Evolutionary conservation across 37 sponge, comb jelly and placozoan genomes (phyloP), one percentile per base, ranked within the genome.

Genomic region (Tethya wilhelma): DNA sequence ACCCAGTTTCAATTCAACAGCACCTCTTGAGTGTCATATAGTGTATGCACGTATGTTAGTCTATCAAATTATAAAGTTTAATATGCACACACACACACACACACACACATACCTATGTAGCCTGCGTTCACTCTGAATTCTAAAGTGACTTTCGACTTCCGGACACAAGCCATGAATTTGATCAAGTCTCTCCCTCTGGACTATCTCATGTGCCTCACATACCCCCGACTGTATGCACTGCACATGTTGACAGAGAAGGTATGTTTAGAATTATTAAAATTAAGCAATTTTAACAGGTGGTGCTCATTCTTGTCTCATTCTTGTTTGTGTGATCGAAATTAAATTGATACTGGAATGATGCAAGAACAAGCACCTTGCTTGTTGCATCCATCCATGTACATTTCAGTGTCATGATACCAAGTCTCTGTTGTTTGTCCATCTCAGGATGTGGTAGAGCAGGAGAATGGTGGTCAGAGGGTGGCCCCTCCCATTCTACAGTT

Each of bases 161-260:
- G 98, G 23, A 70, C 78, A 8, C 89, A 90, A 22, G 82, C 92
- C 1, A 91, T 96, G 89, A 83, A 87, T 41, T 44, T 83, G 38
- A 85, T 98, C 59, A 93, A 92, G 72, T 87, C 90, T 1, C 62
- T 86, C 0, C 98, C 98, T 19, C 80, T 93, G 14, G 83, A 91
- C 44, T 84, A 86, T 9, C 77, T 93, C 28, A 65, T 93, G 82
- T 33, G 75, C 59, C 74, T 55, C 45, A 67, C 95, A 0, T 98
- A 98, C 56, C 98, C 98, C 3, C 75, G 74, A 5, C 85, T 98
- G 23, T 96, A 90, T 74, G 79, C 85, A 0, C 77, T 95, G 0
- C 91, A 91, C 44, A 84, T 64, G 40, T 70, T 98, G 63, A 73
- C 85, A 29, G 86, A 83, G 34, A 53, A 93, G 81, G 93, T 92